phyloP scores from a whole-genome alignment of 2,113 vertebrate genomes.

The Gavia stellata region DNA sequence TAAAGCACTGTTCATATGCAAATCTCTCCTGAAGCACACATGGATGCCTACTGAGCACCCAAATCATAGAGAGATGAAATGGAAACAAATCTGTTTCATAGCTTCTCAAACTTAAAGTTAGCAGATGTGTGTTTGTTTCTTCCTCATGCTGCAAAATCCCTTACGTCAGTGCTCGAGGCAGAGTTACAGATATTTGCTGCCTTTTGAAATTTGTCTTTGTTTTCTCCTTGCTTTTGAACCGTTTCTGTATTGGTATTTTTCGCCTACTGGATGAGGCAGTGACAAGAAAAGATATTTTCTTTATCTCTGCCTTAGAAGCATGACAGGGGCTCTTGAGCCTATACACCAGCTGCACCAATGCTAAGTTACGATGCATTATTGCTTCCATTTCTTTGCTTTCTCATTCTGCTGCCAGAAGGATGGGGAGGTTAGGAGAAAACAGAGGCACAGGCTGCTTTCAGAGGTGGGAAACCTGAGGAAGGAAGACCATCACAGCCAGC shows the following conservation, averaged over 20 bases:
- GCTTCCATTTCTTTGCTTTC: not conserved
- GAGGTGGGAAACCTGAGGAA: not conserved
- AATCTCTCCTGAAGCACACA: not conserved
- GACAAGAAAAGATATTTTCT: not conserved
- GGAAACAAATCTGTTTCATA: conserved; percentile 40
- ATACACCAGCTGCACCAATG: not conserved
- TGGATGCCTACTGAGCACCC: not conserved
- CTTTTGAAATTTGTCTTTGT: conserved; percentile 4
- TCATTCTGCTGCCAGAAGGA: not conserved
- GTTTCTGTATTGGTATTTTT: not conserved
- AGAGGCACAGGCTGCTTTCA: not conserved
- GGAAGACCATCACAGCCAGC: not conserved
- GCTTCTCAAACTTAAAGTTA: not conserved
- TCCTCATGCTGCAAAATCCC: not conserved
- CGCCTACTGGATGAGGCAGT: not conserved
- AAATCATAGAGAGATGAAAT: conserved; percentile 20
- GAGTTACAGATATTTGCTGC: not conserved
- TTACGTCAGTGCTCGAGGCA: not conserved
- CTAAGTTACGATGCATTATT: conserved; percentile 21
- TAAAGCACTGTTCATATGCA: not conserved
- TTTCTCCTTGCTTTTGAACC: conserved; percentile 2
- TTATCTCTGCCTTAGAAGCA: not conserved
- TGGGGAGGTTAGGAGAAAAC: not conserved
- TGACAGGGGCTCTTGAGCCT: not conserved
- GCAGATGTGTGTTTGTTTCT: not conserved